Evolutionary conservation across 2,797 vertebrate genomes (phyloP), one percentile per base, ranked within the genome.

Genomic region (Chloroceryle amazona): DNA sequence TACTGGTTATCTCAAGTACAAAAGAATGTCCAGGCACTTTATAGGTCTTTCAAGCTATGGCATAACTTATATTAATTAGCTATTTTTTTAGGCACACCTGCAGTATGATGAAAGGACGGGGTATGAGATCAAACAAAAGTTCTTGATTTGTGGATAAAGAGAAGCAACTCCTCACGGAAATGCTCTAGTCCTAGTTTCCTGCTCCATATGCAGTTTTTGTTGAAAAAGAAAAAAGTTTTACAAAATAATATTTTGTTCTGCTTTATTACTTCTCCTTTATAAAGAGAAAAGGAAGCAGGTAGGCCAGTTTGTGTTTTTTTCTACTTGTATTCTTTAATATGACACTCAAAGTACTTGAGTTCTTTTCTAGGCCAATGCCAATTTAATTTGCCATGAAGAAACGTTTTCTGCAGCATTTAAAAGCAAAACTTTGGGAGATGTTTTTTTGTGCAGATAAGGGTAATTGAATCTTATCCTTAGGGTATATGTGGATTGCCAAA

Each of bases 91-190:
- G 33, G 41, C 16, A 39, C 26, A 10, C 29, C 42, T 78, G 18
- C 28, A 62, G 31, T 61, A 25, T 71, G 29, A 44, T 55, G 78
- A 90, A 94, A 94, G 89, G 79, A 54, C 25, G 29, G 13, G 46
- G 49, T 81, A 61, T 75, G 67, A 91, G 79, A 70, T 81, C 57
- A 91, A 96, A 74, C 42, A 90, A 21, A 85, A 93, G 13, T 29
- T 81, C 82, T 79, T 95, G 96, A 97, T 97, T 90, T 94, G 93
- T 91, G 65, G 78, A 97, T 98, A 97, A 98, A 97, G 97, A 96
- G 54, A 95, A 79, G 15, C 4, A 31, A 42, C 47, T 81, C n/a
- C 22, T 95, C 28, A 75, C 83, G 96, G 81, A 97, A 96, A 70
- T 49, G 31, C 47, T 66, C 15, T 61, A 80, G 52, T 39, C 11